phyloP scores from a whole-genome alignment of 2,888 invertebrate genomes.

The Gisinianus flammeolus region DNA sequence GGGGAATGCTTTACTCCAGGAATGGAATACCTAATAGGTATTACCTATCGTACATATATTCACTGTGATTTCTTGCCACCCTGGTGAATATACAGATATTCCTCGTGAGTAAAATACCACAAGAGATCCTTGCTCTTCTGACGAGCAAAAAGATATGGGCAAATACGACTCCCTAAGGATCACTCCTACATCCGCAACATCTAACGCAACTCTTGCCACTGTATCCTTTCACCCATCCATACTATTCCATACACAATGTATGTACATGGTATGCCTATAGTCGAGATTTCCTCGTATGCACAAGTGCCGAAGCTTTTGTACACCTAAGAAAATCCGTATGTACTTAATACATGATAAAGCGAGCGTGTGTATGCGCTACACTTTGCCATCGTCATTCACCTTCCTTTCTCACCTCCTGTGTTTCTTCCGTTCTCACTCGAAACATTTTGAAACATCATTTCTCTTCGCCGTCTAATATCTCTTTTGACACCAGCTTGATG shows the following conservation, averaged over 20 bases:
- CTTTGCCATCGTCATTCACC: not conserved
- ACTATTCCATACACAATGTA: not conserved
- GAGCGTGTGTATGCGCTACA: not conserved
- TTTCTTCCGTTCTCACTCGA: not conserved
- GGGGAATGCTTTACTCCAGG: no score
- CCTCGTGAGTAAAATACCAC: not conserved
- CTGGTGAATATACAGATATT: not conserved
- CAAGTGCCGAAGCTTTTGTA: no score
- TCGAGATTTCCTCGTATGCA: no score
- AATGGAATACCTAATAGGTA: no score
- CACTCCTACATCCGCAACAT: conserved; percentile 41
- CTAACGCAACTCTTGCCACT: not conserved
- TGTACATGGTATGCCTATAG: no score
- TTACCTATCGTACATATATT: no score
- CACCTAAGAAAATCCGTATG: no score
- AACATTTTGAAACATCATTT: conserved; percentile 30
- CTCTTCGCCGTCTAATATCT: conserved; percentile 28
- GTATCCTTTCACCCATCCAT: not conserved
- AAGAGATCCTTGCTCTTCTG: not conserved
- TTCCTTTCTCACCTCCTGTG: not conserved
- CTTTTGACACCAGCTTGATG: conserved; percentile 30
- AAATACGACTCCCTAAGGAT: conserved; percentile 48
- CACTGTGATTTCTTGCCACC: not conserved
- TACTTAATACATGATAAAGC: no score
- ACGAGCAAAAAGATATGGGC: conserved; percentile 36